Conservation (phyloP, 1,140 invertebrate species). For the Zophobas morio region DNA sequence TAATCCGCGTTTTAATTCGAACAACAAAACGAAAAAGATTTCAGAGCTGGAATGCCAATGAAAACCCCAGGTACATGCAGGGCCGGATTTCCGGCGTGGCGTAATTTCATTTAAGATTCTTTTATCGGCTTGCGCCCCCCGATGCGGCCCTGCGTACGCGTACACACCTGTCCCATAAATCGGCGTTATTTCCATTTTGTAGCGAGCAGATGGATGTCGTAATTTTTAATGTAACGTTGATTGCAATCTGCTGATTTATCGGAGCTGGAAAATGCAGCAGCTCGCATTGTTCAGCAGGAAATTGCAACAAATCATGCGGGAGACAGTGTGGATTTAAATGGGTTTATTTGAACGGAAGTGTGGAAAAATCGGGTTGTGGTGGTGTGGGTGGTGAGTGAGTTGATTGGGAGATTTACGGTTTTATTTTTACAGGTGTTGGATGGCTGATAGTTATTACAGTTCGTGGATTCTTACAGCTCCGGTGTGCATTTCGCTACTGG, state of each 20-base stretch:
- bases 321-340: background rate
- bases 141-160: too few species aligned
- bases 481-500: conserved; percentile 79
- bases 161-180: too few species aligned
- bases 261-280: background rate
- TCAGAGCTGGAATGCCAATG: too few species aligned
- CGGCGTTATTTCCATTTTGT: too few species aligned
- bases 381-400: background rate
- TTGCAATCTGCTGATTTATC: conserved; percentile 18
- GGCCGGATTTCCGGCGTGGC: too few species aligned
- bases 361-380: background rate
- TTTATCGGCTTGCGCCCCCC: too few species aligned
- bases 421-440: conserved; percentile 81
- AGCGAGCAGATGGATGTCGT: background rate
- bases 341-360: background rate
- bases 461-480: conserved; percentile 81
- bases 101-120: too few species aligned
- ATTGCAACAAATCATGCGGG: conserved; percentile 9
- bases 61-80: too few species aligned
- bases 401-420: background rate
- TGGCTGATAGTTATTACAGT: conserved; percentile 78
- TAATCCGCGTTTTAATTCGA: too few species aligned
- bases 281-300: background rate
- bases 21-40: too few species aligned
- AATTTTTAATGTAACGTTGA: conserved; percentile 17